Percentiles rank a stretch among this genome's conserved stretches.
These are phyloP conservation scores for Melanophora roralis DNA, from an alignment of 2,888 invertebrate genomes.

Conservation along the genomic window DNA sequence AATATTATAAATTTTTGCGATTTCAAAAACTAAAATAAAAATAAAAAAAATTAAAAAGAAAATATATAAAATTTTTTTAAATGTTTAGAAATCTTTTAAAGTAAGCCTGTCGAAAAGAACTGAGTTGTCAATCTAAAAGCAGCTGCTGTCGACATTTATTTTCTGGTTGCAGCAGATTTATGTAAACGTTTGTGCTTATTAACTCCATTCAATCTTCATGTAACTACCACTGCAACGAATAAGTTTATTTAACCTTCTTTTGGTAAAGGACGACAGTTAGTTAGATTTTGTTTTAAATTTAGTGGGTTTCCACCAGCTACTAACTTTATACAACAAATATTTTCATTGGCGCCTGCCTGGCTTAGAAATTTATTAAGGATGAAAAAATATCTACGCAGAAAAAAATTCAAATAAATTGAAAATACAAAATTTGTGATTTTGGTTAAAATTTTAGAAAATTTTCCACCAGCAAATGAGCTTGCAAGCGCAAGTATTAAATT, in stretches of 20 bases:
- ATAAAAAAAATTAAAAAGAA: too few relatives aligned
- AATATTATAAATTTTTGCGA: too few relatives aligned
- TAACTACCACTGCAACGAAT: conserved; percentile 47
- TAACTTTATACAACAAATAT: conserved; percentile 16
- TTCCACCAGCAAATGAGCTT: too few relatives aligned
- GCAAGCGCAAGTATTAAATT: too few relatives aligned
- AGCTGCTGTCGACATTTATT: conserved; percentile 36
- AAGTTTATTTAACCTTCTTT: conserved; percentile 44
- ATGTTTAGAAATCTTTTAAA: too few relatives aligned
- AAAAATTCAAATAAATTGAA: conserved; percentile 7
- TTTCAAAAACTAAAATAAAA: too few relatives aligned
- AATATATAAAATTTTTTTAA: too few relatives aligned
- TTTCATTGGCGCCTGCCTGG: conserved; percentile 60
- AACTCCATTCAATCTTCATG: conserved; percentile 43
- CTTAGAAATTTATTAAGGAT: conserved; percentile 59
- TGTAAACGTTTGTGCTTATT: conserved; percentile 65
- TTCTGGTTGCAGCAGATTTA: conserved; percentile 62
- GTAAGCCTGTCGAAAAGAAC: too few relatives aligned
- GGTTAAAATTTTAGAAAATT: too few relatives aligned
- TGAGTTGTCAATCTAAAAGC: too few relatives aligned
- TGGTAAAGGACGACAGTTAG: conserved; percentile 48
- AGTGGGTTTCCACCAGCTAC: conserved; percentile 52
- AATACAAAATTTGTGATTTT: too few relatives aligned
- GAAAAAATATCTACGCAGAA: conserved; percentile 54
- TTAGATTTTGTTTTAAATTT: conserved; percentile 49